phyloP scores from a whole-genome alignment of 2,113 vertebrate species.

The Eulacestoma nigropectus region DNA sequence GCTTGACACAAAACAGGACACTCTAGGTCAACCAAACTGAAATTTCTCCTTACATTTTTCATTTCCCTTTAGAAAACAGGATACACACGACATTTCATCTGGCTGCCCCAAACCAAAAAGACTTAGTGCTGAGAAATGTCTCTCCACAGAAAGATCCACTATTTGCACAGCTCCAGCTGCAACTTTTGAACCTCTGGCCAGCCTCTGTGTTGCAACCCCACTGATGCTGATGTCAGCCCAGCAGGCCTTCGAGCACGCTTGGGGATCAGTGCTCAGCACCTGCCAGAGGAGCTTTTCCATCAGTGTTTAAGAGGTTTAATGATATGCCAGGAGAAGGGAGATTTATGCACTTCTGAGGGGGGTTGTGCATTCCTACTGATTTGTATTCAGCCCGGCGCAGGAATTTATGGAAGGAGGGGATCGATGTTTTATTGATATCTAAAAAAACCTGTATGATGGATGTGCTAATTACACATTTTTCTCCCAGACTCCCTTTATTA shows the following conservation, averaged over 20 bases:
- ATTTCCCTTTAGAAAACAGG: background rate
- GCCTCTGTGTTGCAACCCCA: background rate
- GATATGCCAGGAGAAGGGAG: background rate
- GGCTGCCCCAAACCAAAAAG: background rate
- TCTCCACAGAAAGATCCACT: background rate
- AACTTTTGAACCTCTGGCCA: background rate
- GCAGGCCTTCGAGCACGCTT: fast-evolving
- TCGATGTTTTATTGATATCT: slow-evolving; percentile 37
- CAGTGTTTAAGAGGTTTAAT: background rate
- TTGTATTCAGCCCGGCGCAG: background rate
- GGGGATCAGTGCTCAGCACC: background rate
- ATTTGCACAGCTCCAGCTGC: background rate
- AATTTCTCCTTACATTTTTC: background rate
- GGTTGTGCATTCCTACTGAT: background rate
- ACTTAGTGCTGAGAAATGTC: background rate
- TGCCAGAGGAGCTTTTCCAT: background rate
- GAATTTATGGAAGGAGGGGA: slow-evolving; percentile 12
- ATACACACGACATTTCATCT: background rate
- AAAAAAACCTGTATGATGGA: background rate
- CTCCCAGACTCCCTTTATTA: background rate
- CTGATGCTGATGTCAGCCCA: background rate
- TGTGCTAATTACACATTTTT: slow-evolving; percentile 13
- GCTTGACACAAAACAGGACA: background rate
- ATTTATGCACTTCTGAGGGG: slow-evolving; percentile 19
- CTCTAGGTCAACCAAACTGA: background rate